phyloP scores from a whole-genome alignment of 2,888 invertebrate species.

The Carterocephalus palaemon region DNA sequence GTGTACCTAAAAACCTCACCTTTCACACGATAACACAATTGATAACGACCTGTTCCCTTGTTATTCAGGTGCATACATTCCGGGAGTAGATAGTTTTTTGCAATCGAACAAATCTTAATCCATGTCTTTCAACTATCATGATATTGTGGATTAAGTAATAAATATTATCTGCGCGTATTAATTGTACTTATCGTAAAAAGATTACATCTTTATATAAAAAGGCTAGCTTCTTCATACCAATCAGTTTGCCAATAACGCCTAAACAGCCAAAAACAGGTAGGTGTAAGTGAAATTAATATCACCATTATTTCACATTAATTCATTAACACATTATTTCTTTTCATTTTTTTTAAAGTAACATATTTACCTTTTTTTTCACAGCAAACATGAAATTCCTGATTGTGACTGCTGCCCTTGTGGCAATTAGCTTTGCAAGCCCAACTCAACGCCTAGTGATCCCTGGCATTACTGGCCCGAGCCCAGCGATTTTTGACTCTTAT shows the following conservation, averaged over 20 bases:
- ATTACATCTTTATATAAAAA: no score
- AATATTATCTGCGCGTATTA: neutral
- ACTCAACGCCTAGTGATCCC: conserved; percentile 6
- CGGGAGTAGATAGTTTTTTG: no score
- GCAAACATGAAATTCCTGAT: conserved; percentile 32
- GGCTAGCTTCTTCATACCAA: no score
- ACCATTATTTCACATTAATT: neutral
- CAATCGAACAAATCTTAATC: conserved; percentile 7
- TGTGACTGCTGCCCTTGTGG: conserved; percentile 27
- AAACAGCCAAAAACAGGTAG: conserved; percentile 7
- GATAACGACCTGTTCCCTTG: no score
- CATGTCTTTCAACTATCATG: neutral
- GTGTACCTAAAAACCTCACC: no score
- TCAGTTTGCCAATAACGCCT: no score
- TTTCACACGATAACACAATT: no score
- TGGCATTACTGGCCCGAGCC: conserved; percentile 8
- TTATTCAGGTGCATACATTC: no score
- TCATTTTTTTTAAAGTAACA: conserved; percentile 10
- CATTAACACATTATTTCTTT: conserved; percentile 4
- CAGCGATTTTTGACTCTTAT: no score
- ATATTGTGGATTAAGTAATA: conserved; percentile 3
- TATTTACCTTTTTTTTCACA: conserved; percentile 4
- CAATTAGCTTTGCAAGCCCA: conserved; percentile 30
- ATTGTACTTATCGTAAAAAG: no score
- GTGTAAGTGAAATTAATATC: neutral